Evolutionary conservation across 2,113 vertebrate species (phyloP).

Genomic region (Chaenocephalus aceratus): DNA sequence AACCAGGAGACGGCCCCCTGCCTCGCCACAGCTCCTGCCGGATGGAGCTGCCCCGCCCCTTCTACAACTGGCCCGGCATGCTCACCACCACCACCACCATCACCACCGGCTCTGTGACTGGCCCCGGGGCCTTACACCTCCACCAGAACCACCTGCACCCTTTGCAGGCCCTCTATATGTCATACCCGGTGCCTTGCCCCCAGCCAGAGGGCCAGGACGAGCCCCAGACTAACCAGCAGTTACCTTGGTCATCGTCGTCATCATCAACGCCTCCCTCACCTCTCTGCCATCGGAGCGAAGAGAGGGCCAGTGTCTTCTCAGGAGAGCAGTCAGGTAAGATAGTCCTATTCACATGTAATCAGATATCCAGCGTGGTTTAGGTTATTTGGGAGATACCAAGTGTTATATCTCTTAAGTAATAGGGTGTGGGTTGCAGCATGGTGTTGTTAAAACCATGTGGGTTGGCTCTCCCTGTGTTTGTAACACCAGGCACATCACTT

Average conservation of each 20-base stretch:
- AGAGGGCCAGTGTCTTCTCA: conserved; percentile 22
- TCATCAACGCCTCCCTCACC: conserved; percentile 20
- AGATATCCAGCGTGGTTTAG: neutral
- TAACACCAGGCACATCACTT: neutral
- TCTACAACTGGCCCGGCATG: conserved; percentile 41
- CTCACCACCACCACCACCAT: conserved; percentile 10
- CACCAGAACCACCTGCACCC: conserved; percentile 29
- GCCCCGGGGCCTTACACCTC: conserved; percentile 1
- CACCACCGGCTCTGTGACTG: neutral
- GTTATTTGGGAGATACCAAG: neutral
- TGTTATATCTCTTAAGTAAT: neutral
- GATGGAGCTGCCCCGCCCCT: conserved; percentile 62
- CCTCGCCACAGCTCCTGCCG: conserved; percentile 53
- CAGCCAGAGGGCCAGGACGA: conserved; percentile 34
- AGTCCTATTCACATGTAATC: accelerated
- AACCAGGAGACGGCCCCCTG: conserved; percentile 54
- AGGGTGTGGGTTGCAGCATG: neutral
- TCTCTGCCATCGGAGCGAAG: conserved; percentile 5
- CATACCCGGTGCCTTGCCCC: conserved; percentile 32
- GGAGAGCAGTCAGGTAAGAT: conserved; percentile 59
- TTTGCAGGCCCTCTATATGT: conserved; percentile 35
- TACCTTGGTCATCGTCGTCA: conserved; percentile 18
- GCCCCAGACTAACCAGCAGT: conserved; percentile 34
- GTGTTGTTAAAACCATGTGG: neutral
- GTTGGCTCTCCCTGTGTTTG: neutral